Base-by-base conservation (phyloP, 2,888 invertebrate species). In the Brassicogethes aeneus region DNA sequence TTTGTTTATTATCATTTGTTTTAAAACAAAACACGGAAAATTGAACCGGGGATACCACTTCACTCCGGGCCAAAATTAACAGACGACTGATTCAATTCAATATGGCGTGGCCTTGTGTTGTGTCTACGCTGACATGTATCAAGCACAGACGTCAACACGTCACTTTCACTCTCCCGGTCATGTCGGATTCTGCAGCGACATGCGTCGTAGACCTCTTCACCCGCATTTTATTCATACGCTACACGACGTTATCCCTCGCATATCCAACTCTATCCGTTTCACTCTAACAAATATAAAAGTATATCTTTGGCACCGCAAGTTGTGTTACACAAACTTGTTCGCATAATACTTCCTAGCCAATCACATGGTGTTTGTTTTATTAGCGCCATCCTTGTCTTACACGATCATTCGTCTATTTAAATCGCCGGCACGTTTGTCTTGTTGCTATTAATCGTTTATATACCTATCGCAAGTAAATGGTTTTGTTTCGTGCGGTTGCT, bases 21-120 rank as follows among this genome's bases (percentile, higher is more conserved):
- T 43, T 43, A 42, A 38, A 40, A 39, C 42, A 52, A 59, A 58
- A 59, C 54, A 51, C 55, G 54, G 55, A 59, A 61, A 60, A 62
- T 12, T 52, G 47, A 54, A 54, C 58, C 55, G 56, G 56, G 56
- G 50, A 51, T 46, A 54, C 50, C 54, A 62, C 60, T 60, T 62
- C 60, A 59, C 68, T 66, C 65, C 68, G 65, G 63, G 66, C 70
- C 69, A 69, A 71, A 73, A 73, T 72, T 71, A 72, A 73, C 71
- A 71, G 63, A 66, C 65, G 62, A 72, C 72, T 71, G 73, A 72
- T 73, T 72, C 73, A 72, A 73, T 69, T 68, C 70, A 70, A 70
- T 71, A 75, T 75, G 74, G 74, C 72, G 70, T 65, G 71, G 69
- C 70, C 72, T 72, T 70, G 69, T 70, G 64, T 66, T 50, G 47